A percentile compares a stretch with the other conserved stretches of the same genome.
phyloP scores from a whole-genome alignment of 2,797 vertebrate species.

The Muraenolepis orangiensis region DNA sequence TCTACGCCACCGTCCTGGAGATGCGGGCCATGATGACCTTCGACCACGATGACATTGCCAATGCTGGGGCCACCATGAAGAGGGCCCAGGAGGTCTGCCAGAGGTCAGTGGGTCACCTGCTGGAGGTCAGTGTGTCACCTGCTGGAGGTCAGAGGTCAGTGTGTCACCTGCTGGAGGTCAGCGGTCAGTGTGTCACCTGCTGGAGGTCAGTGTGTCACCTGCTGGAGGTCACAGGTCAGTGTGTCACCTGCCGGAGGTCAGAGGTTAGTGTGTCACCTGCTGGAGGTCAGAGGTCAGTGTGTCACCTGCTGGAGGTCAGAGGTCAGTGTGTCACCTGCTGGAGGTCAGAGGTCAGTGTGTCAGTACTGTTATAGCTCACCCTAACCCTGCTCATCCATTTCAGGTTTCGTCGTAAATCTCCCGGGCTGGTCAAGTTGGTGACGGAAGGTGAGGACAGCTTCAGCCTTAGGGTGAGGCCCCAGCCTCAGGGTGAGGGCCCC shows the following conservation, averaged over 20 bases:
- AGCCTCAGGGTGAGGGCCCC: too few relatives aligned
- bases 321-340: slow-evolving; percentile 61
- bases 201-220: slow-evolving; percentile 19
- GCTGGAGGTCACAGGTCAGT: slow-evolving; percentile 69
- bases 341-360: too few relatives aligned
- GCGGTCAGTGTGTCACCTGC: too few relatives aligned
- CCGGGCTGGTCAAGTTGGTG: slow-evolving; percentile 57
- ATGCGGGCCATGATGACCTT: slow-evolving; percentile 92
- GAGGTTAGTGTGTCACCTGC: slow-evolving; percentile 62
- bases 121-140: too few relatives aligned
- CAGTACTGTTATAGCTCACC: too few relatives aligned
- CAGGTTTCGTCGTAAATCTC: slow-evolving; percentile 75
- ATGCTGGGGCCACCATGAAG: slow-evolving; percentile 82
- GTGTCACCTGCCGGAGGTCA: slow-evolving; percentile 36
- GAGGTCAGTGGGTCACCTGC: too few relatives aligned
- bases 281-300: too few relatives aligned
- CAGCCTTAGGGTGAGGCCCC: too few relatives aligned
- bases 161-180: too few relatives aligned
- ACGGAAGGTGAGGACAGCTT: slow-evolving; percentile 67
- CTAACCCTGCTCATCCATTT: slow-evolving; percentile 10
- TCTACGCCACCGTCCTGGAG: slow-evolving; percentile 84
- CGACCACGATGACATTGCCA: slow-evolving; percentile 80
- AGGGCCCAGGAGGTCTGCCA: slow-evolving; percentile 82
- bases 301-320: slow-evolving; percentile 49
- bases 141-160: too few relatives aligned